Evolutionary conservation across 2,888 invertebrate genomes (phyloP), one percentile per base, ranked within the genome.

Genomic region (Heliconius sara): DNA sequence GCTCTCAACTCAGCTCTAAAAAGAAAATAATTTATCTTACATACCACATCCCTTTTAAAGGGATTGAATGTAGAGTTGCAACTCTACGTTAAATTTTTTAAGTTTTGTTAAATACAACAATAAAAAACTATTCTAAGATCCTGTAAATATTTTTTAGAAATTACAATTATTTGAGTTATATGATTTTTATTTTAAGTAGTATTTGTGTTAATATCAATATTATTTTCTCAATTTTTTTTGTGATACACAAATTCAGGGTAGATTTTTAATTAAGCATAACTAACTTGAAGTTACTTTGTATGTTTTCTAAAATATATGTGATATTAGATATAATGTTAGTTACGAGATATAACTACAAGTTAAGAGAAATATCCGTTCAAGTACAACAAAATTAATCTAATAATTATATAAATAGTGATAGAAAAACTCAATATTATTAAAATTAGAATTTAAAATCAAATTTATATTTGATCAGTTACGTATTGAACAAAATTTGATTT

Each of bases 231-330:
- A n/a, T n/a, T 27, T 71, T 71, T n/a, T 16, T 34, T 60, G 60
- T 73, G 34, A 60, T 60, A 34, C 60, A 25, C 4, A 60, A 4
- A 19, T 13, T 60, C 34, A 60, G 73, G 60, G 60, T 60, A 60
- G n/a, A 57, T 57, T n/a, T 57, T 57, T 57, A 52, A 13, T 52
- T 68, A 39, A n/a, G 22, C 39, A n/a, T n/a, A 6, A 7, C 3
- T 52, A 22, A 9, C 7, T 71, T 47, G 3, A 34, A 57, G 22
- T 72, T 9, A n/a, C 19, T 30, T 57, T 57, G 34, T 25, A n/a
- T 39, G 12, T 57, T 30, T 30, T 70, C 43, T 70, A 13, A 68
- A 43, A 70, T 73, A 73, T n/a, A 60, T 73, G 73, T 73, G 73
- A 73, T 73, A 73, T 73, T 73, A 73, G 30, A 60, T 39, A 60